phyloP scores from a whole-genome alignment of 1,140 invertebrate species.

The Drosophila orosa region DNA sequence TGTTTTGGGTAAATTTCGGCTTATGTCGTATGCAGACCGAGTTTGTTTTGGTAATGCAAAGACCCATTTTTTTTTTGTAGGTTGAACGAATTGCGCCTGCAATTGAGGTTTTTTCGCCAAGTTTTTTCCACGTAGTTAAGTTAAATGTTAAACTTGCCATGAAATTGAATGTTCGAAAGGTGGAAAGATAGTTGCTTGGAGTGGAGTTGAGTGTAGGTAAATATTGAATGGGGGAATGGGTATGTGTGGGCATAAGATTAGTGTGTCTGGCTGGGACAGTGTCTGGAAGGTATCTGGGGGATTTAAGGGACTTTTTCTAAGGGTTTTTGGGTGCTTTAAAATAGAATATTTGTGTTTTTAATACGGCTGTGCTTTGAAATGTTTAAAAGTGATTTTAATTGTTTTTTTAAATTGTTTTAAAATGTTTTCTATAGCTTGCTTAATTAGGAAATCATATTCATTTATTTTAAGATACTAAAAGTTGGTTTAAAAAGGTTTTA shows the following conservation, averaged over 20 bases:
- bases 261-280: conserved; percentile 28
- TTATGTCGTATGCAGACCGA: conserved; percentile 47
- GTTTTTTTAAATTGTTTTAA: too few relatives aligned
- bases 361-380: too few relatives aligned
- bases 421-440: too few relatives aligned
- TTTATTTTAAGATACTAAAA: background rate
- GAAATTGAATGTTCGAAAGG: conserved; percentile 68
- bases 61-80: conserved; percentile 31
- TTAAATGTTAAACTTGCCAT: conserved; percentile 74
- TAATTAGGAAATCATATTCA: too few relatives aligned
- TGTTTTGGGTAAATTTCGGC: conserved; percentile 46
- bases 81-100: conserved; percentile 53
- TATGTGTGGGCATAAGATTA: conserved; percentile 13
- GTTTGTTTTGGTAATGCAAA: conserved; percentile 45
- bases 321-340: background rate
- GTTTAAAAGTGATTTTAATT: too few relatives aligned
- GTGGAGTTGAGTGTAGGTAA: conserved; percentile 24
- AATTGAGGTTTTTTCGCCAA: conserved; percentile 66
- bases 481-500: background rate
- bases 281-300: background rate
- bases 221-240: background rate
- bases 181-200: conserved; percentile 47
- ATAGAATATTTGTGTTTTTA: background rate
- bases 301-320: background rate
- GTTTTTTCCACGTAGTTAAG: conserved; percentile 36